phyloP scores from a whole-genome alignment of 2,113 vertebrate species.

The Eudyptes chrysolophus region DNA sequence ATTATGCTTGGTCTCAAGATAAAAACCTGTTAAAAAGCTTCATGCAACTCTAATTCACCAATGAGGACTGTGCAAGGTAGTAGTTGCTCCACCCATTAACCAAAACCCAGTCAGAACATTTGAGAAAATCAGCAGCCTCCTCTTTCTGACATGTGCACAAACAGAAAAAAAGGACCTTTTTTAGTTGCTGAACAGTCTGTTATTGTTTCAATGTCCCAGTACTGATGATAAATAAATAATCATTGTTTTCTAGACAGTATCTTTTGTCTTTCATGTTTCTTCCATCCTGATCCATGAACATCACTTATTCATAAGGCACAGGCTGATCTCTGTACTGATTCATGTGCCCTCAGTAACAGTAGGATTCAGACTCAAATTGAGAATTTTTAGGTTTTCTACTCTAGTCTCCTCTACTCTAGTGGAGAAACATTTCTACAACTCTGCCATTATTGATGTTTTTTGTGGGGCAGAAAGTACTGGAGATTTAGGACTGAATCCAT shows the following conservation, averaged over 20 bases:
- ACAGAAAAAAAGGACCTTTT: neutral
- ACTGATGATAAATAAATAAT: slow-evolving; percentile 43
- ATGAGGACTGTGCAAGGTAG: slow-evolving; percentile 10
- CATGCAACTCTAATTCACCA: slow-evolving; percentile 59
- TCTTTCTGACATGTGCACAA: neutral
- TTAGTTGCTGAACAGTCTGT: slow-evolving; percentile 28
- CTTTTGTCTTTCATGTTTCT: neutral
- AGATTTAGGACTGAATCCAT: neutral
- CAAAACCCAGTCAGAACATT: slow-evolving; percentile 20
- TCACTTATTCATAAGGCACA: neutral
- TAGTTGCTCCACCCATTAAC: slow-evolving; percentile 25
- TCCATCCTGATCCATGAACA: neutral
- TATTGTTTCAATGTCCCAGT: slow-evolving; percentile 4
- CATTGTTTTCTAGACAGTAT: neutral
- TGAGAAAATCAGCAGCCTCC: slow-evolving; percentile 22
- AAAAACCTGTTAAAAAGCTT: slow-evolving; percentile 60
- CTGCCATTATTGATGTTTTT: neutral
- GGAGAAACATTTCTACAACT: neutral
- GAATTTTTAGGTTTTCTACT: neutral
- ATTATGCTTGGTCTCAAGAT: slow-evolving; percentile 65
- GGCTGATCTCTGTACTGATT: neutral
- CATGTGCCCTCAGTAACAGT: neutral
- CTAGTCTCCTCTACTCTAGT: neutral
- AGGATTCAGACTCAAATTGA: neutral
- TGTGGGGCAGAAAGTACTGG: neutral